Conservation (phyloP, 2,113 vertebrate species). For the Hypanus sabinus region DNA sequence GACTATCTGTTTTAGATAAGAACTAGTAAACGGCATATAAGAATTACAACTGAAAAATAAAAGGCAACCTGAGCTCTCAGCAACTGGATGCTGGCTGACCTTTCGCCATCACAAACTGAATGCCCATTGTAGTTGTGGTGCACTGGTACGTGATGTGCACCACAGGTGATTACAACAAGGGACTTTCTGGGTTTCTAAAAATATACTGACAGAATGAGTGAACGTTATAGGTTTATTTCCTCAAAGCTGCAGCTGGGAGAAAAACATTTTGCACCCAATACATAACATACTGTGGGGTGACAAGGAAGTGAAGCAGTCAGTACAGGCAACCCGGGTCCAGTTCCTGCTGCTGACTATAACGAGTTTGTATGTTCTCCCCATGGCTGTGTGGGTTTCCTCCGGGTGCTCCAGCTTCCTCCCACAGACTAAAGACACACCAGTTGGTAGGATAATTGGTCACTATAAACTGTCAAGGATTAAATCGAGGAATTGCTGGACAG, state of each 20-base stretch:
- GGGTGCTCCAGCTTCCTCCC: too few relatives aligned
- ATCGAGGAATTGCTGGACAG: too few relatives aligned
- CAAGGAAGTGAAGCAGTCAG: too few relatives aligned
- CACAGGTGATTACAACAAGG: conserved; percentile 16
- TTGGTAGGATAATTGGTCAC: too few relatives aligned
- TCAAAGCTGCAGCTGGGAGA: background rate
- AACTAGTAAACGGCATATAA: background rate
- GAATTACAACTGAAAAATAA: background rate
- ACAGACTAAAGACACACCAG: too few relatives aligned
- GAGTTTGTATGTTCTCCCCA: too few relatives aligned
- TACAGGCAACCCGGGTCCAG: too few relatives aligned
- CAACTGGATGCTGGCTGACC: background rate
- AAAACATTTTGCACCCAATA: background rate
- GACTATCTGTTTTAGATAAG: background rate
- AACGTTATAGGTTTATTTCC: background rate
- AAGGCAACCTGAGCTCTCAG: background rate
- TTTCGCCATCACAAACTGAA: background rate
- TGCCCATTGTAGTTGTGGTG: background rate
- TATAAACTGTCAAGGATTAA: too few relatives aligned
- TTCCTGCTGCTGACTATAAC: too few relatives aligned
- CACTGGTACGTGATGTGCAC: background rate
- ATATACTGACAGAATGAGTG: background rate
- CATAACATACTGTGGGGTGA: too few relatives aligned
- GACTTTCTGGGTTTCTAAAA: background rate
- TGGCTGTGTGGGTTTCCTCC: too few relatives aligned